Evolutionary conservation across 2,797 vertebrate genomes (phyloP).

Genomic region (Enteromius trimaculatus): DNA sequence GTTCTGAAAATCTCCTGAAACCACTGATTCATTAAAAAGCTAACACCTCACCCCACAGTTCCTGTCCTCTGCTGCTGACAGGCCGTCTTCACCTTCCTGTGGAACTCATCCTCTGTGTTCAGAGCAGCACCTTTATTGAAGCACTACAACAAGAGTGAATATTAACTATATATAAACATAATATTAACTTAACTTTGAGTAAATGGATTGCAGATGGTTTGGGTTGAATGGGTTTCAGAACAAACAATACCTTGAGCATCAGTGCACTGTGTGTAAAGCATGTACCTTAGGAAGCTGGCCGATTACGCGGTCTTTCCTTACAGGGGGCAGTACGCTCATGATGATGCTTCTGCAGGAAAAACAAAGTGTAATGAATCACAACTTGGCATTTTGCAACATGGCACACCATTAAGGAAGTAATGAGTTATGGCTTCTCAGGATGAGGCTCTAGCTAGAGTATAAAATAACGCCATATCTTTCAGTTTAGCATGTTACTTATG

Average conservation of each 20-base stretch:
- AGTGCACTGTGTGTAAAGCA: background rate
- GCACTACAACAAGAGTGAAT: constrained; percentile 72
- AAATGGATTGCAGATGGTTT: background rate
- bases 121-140: constrained; percentile 86
- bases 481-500: background rate
- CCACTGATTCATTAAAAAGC: background rate
- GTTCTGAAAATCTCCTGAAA: too few species aligned
- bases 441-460: background rate
- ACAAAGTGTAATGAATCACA: constrained; percentile 51
- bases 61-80: constrained; percentile 92
- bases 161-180: too few species aligned
- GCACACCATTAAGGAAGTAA: constrained; percentile 10
- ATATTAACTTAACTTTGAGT: too few species aligned
- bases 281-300: constrained; percentile 82
- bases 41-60: constrained; percentile 87
- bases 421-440: background rate
- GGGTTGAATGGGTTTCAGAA: too few species aligned
- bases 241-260: background rate
- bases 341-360: constrained; percentile 68
- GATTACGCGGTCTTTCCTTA: constrained; percentile 89
- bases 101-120: constrained; percentile 82
- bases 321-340: constrained; percentile 92
- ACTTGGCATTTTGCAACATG: constrained; percentile 22
- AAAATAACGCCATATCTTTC: background rate
- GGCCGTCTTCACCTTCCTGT: constrained; percentile 83